Evolutionary conservation across 2,113 vertebrate species (phyloP), one percentile per base, ranked within the genome.

Genomic region (Cepphus grylle): DNA sequence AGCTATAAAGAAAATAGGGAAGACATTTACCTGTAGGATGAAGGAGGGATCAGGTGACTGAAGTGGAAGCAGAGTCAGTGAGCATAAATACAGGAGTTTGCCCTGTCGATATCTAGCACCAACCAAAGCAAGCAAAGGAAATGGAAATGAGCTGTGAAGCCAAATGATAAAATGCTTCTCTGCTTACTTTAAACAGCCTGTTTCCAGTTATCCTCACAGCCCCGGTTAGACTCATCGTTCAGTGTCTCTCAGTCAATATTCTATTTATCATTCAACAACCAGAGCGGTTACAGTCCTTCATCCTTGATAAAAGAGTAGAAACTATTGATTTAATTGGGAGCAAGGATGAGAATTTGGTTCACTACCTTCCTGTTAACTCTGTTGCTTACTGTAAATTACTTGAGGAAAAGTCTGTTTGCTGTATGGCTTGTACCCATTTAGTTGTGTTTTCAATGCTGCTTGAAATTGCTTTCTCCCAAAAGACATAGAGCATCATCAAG

Each of bases 301-400:
- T 66, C 66, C 67, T 43, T 43, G 52, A 82, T 63, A 38, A 92
- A 92, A 69, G 26, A 55, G 43, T 16, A 50, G 93, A 62, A 77
- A 92, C 83, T 42, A 92, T 77, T 77, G 74, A 80, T 90, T 86
- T 90, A 92, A 96, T 59, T 92, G 61, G 70, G 38, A 55, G 22
- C 45, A 62, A 38, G 62, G 12, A 19, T 42, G 53, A 85, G 55
- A 81, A 73, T 18, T 58, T 53, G 30, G 40, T 40, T 81, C 38
- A 16, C 55, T 15, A 32, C 40, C 7, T 55, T 63, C 49, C 80
- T 90, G 52, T 56, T 59, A 45, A 72, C 56, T 65, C 74, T 15
- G 6, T 15, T 71, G 72, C 61, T 58, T 50, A 53, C 67, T 61
- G 81, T 45, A 40, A 88, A 58, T 70, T 29, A 21, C 11, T 13